Evolutionary conservation across 2,797 vertebrate species (phyloP).

Genomic region (Phalanger gymnotis): DNA sequence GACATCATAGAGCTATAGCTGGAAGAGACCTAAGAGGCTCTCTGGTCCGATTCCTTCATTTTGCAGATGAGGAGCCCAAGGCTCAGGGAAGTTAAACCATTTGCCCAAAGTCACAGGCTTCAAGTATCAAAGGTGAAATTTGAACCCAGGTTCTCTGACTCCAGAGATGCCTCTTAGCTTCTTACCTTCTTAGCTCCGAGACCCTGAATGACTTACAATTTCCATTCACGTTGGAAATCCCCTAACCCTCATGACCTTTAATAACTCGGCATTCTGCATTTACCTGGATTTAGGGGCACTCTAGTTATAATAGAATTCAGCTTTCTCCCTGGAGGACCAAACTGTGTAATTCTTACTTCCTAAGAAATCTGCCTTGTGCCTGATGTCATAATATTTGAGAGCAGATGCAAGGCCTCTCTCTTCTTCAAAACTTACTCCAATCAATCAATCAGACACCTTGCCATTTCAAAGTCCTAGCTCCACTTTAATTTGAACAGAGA

Average conservation of each 20-base stretch:
- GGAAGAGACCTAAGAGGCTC: not conserved
- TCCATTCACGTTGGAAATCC: not conserved
- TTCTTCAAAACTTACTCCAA: not conserved
- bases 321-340: slow-evolving; percentile 26
- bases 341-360: not conserved
- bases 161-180: not conserved
- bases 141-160: not conserved
- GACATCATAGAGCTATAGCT: not conserved
- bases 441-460: slow-evolving; percentile 31
- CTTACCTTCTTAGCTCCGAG: not conserved
- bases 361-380: slow-evolving; percentile 53
- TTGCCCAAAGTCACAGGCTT: not conserved
- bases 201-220: not conserved
- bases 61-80: not conserved
- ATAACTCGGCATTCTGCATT: slow-evolving; percentile 6
- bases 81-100: not conserved
- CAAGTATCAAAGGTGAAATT: not conserved
- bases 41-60: not conserved
- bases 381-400: slow-evolving; percentile 63
- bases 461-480: slow-evolving; percentile 47
- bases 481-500: slow-evolving; percentile 49
- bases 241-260: not conserved
- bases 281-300: slow-evolving; percentile 20
- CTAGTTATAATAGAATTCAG: slow-evolving; percentile 48
- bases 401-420: not conserved